Evolutionary conservation across 2,797 vertebrate species (phyloP), one percentile per base, ranked within the genome.

Genomic region (Parambassis ranga): DNA sequence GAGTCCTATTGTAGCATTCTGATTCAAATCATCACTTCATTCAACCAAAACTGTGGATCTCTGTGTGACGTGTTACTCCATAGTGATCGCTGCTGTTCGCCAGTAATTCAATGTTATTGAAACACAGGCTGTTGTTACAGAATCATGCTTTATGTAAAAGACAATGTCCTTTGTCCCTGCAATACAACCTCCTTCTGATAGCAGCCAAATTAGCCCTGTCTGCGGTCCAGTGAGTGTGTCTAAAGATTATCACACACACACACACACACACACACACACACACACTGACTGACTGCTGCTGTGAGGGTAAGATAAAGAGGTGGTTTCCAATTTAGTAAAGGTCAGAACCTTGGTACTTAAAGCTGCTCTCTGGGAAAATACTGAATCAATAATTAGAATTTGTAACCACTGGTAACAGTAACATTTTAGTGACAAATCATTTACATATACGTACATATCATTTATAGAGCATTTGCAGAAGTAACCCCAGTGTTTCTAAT

Each of bases 291-390:
- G 73, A 75, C 82, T 80, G 63, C 52, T 68, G 46, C 67, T 72
- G 66, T 55, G 60, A 65, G 70, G 37, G 23, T 43, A 51, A 79
- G 81, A 89, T 87, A 82, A 88, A 80, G 31, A 53, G 50, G 30
- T 56, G 57, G 39, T 26, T 52, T 55, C 55, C 62, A 78, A 75
- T 84, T 81, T 77, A 60, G 23, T n/a, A 68, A 82, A 90, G 81
- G 79, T 89, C 81, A 87, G 39, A 62, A 30, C 35, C 13, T 27
- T 6, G 28, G 19, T 55, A 48, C 43, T 63, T 42, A 66, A 59
- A 68, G 14, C 26, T 10, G 19, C 5, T 50, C 44, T 31, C 6
- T 4, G 13, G 24, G 46, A 73, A 66, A 70, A 58, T 47, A 18
- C 44, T 19, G 3, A 61, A 71, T 84, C 79, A 67, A 61, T 80